Percentiles rank a stretch among this genome's conserved stretches.
These are phyloP conservation scores for Rhimphoctona megacephalus DNA, from an alignment of 2,888 invertebrate genomes.

Conservation along the genomic window DNA sequence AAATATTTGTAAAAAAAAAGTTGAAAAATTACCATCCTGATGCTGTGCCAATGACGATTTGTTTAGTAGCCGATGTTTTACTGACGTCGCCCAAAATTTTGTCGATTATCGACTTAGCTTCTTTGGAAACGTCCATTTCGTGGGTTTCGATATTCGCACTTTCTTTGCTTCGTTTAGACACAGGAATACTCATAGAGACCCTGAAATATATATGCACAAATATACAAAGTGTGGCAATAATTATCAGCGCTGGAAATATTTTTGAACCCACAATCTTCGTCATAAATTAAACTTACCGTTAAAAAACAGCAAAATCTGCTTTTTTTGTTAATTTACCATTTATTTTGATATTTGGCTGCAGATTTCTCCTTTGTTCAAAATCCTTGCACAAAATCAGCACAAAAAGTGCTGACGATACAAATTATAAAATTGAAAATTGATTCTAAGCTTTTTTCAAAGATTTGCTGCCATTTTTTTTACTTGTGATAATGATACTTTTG, in stretches of 20 bases:
- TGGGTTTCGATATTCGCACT: conserved; percentile 81
- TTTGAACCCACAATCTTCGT: background rate
- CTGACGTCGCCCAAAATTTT: conserved; percentile 93
- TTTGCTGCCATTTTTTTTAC: too few relatives aligned
- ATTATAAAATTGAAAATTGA: too few relatives aligned
- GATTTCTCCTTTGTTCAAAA: too few relatives aligned
- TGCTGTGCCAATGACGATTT: conserved; percentile 93
- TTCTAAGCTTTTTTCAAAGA: too few relatives aligned
- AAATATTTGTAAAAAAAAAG: background rate
- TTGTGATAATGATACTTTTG: too few relatives aligned
- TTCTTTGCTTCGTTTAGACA: conserved; percentile 79
- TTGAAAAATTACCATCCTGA: conserved; percentile 93
- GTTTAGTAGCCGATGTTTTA: conserved; percentile 94
- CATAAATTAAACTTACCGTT: background rate
- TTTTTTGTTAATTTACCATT: too few relatives aligned
- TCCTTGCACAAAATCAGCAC: too few relatives aligned
- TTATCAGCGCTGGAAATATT: background rate
- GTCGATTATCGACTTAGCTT: conserved; percentile 90
- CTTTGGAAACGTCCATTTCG: conserved; percentile 86
- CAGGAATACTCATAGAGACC: conserved; percentile 79
- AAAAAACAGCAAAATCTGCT: background rate
- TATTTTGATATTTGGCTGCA: too few relatives aligned
- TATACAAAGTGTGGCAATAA: conserved; percentile 9
- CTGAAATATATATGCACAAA: conserved; percentile 46
- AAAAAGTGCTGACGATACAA: too few relatives aligned